Percentiles rank a stretch among this genome's conserved stretches.
phyloP scores from a whole-genome alignment of 1,140 invertebrate species.

The Varroa destructor region DNA sequence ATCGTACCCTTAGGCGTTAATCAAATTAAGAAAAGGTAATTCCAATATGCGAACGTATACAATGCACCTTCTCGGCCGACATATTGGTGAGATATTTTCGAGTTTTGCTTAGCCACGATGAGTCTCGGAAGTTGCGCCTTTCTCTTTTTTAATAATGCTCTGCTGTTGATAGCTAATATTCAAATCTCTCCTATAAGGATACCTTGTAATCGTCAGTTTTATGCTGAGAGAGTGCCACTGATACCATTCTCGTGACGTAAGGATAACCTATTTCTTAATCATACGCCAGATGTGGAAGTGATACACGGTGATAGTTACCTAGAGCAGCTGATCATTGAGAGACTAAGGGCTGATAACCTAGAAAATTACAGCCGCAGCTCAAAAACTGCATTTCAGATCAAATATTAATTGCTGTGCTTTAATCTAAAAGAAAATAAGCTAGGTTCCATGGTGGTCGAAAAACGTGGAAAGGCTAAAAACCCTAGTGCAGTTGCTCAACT shows the following conservation, averaged over 20 bases:
- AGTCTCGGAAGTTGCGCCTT: neutral
- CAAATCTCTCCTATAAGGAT: constrained; percentile 17
- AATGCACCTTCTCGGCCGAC: neutral
- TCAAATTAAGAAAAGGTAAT: too few relatives aligned
- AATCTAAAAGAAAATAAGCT: neutral
- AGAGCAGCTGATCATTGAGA: neutral
- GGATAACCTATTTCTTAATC: neutral
- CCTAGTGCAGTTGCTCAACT: constrained; percentile 29
- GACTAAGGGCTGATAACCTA: constrained; percentile 39
- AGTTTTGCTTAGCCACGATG: neutral
- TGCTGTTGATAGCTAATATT: neutral
- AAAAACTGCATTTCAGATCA: constrained; percentile 51
- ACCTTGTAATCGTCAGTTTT: neutral
- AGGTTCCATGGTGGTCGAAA: neutral
- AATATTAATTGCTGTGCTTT: neutral
- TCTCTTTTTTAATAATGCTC: neutral
- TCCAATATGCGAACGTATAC: too few relatives aligned
- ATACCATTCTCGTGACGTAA: constrained; percentile 17
- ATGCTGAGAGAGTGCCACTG: neutral
- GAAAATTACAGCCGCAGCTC: constrained; percentile 64
- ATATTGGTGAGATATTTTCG: neutral
- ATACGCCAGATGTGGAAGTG: neutral
- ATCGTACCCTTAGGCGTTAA: too few relatives aligned
- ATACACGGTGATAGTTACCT: constrained; percentile 6
- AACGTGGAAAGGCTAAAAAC: too few relatives aligned